Evolutionary conservation across 2,888 invertebrate genomes (phyloP).

Genomic region (Balanococcus diminutus): DNA sequence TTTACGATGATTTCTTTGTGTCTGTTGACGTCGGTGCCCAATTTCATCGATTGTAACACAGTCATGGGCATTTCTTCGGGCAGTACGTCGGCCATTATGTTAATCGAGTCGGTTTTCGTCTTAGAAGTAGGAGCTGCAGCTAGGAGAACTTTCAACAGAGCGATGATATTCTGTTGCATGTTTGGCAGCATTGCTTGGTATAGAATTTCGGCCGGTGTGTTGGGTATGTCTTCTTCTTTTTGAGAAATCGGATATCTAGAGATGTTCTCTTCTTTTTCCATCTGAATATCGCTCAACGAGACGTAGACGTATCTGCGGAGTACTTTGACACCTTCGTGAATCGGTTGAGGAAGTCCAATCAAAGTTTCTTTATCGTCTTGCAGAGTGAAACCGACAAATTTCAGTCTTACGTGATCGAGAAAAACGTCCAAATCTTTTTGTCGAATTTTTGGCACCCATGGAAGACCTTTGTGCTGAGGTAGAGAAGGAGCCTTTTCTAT

Average conservation of each 20-base stretch:
- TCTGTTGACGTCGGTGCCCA: constrained; percentile 95
- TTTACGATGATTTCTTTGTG: constrained; percentile 99
- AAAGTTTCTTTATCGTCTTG: constrained; percentile 81
- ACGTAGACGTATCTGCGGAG: constrained; percentile 92
- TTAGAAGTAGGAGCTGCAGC: constrained; percentile 99
- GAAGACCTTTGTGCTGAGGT: constrained; percentile 68
- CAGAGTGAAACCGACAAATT: constrained; percentile 95
- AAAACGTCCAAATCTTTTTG: constrained; percentile 93
- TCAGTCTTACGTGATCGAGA: constrained; percentile 85
- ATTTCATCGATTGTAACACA: constrained; percentile 89
- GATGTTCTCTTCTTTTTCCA: constrained; percentile 88
- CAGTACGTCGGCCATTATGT: constrained; percentile 96
- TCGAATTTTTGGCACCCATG: constrained; percentile 95
- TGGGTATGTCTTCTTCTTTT: constrained; percentile 76
- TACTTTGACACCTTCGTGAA: constrained; percentile 93
- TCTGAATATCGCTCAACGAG: constrained; percentile 90
- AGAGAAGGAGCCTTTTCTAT: neutral
- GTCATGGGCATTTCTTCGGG: constrained; percentile 99
- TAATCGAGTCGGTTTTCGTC: constrained; percentile 95
- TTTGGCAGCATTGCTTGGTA: constrained; percentile 95
- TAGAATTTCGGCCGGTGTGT: constrained; percentile 84
- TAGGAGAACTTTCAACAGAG: constrained; percentile 91
- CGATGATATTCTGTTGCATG: constrained; percentile 97
- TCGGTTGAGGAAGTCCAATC: constrained; percentile 94
- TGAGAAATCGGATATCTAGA: constrained; percentile 88